Base-by-base conservation (phyloP, 2,888 invertebrate genomes). In the Notocelia uddmanniana region DNA sequence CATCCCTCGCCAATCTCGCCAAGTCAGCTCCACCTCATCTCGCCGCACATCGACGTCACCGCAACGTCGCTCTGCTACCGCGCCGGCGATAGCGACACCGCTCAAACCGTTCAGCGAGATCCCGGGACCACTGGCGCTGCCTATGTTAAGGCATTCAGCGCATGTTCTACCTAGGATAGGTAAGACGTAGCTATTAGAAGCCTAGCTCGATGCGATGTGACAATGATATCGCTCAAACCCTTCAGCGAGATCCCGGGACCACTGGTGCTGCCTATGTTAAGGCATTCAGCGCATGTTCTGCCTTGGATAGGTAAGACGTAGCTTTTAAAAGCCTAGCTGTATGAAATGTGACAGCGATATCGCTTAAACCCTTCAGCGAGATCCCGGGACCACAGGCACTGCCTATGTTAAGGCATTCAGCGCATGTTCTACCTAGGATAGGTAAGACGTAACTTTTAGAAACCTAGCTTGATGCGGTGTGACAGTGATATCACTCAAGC, bases 231-330 rank as follows among this genome's bases (percentile, higher is more conserved):
- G 0, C 73, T 81, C 23, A 86, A 85, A 55, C 86, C 86, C 0
- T 93, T 93, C 81, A 81, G 78, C 2, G 93, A 93, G 31, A 92
- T 93, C 57, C 93, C 93, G 0, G 93, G 93, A 11, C 93, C 93
- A 0, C 82, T 92, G 0, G 91, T 91, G 0, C 68, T 93, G 76
- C 92, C 93, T 0, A 91, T 92, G 88, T 73, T 93, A 76, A 85
- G 92, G 69, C 92, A 93, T 77, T 91, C 92, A 0, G 91, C 89
- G 0, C 91, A 92, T 76, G 89, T 93, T 0, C 77, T 93, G 45
- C 93, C 93, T 0, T 87, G 92, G 70, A 93, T 93, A 48, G 93
- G 93, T 93, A 76, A 85, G 84, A 74, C 26, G 2, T 5, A 26
- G 26, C n/a, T n/a, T n/a, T n/a, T n/a, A n/a, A n/a, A n/a, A n/a